These are phyloP conservation scores for Ochropacha duplaris DNA, from an alignment of 2,888 invertebrate species.

Conservation along the genomic window DNA sequence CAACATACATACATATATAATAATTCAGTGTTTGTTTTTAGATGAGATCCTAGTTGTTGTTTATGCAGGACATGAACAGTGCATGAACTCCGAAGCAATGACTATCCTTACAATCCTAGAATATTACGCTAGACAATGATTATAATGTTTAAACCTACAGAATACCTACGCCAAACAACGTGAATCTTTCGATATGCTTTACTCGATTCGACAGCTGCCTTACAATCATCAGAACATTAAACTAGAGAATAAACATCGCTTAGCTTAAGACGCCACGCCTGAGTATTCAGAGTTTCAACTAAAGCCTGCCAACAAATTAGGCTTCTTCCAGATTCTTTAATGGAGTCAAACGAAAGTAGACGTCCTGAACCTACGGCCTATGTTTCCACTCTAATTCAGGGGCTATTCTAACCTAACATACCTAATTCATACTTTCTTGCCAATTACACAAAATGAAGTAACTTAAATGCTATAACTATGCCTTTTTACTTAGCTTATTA, in stretches of 20 bases:
- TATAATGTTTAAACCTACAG: constrained; percentile 15
- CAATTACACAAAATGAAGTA: constrained; percentile 11
- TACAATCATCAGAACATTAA: neutral
- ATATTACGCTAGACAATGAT: constrained; percentile 14
- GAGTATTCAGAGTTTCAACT: constrained; percentile 29
- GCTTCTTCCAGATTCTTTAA: constrained; percentile 45
- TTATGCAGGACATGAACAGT: constrained; percentile 24
- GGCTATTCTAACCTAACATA: constrained; percentile 23
- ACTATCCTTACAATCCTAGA: constrained; percentile 14
- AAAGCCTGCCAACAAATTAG: constrained; percentile 52
- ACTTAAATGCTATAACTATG: neutral
- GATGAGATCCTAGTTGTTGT: constrained; percentile 28
- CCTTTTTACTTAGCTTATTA: neutral
- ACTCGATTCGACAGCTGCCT: constrained; percentile 1
- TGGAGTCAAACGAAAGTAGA: constrained; percentile 25
- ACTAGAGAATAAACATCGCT: constrained; percentile 7
- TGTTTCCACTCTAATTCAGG: constrained; percentile 25
- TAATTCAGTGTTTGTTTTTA: constrained; percentile 12
- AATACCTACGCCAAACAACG: constrained; percentile 16
- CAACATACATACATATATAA: constrained; percentile 19
- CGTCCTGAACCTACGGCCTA: constrained; percentile 45
- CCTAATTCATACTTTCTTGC: constrained; percentile 10
- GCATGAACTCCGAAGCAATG: constrained; percentile 36
- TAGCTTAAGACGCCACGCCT: constrained; percentile 27
- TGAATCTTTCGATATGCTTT: constrained; percentile 19